Evolutionary conservation across 2,888 invertebrate genomes (phyloP), one percentile per base, ranked within the genome.

Genomic region (Trichopoda pennipes): DNA sequence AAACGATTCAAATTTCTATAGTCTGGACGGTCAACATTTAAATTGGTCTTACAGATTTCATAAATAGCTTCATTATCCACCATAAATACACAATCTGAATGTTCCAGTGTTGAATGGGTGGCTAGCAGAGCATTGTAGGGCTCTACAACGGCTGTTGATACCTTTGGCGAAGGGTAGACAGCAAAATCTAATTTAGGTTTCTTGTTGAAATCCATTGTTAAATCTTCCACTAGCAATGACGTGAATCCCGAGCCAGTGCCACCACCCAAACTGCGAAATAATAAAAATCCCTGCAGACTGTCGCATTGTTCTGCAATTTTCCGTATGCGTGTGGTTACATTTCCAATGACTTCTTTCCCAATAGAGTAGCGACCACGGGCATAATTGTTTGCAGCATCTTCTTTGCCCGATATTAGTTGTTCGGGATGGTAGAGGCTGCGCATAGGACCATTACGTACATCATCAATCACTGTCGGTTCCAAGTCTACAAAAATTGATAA

Each of bases 41-140:
- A 92, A 87, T 95, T 95, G 82, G 95, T 93, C 77, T 96, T 93
- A 91, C 98, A 98, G 86, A 98, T 97, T 88, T 98, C 97, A 90
- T 97, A 97, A 87, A 98, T 95, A n/a, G 98, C 98, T 90, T 98
- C 97, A 87, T 98, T 98, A 92, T 98, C 98, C 21, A 97, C 96
- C 95, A 97, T 96, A 90, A 98, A 98, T 2, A 97, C 96, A 89
- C 98, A 98, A 91, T 98, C 97, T 0, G 96, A 95, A 89, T 96
- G 96, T 84, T 93, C 90, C 91, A 98, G 93, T 32, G 97, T 97
- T 21, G 96, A 96, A 91, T 98, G 98, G 0, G 98, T 98, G 56
- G 97, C 97, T 79, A 98, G 91, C 72, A 97, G 94, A 0, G 98
- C 95, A 90, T 98, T 98, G 92, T 98, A 98, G 0, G 98, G 98